A percentile compares a stretch with the other conserved stretches of the same genome.
These are phyloP conservation scores for Sminthurides bifidus DNA, from an alignment of 1,140 invertebrate species.

Conservation along the genomic window DNA sequence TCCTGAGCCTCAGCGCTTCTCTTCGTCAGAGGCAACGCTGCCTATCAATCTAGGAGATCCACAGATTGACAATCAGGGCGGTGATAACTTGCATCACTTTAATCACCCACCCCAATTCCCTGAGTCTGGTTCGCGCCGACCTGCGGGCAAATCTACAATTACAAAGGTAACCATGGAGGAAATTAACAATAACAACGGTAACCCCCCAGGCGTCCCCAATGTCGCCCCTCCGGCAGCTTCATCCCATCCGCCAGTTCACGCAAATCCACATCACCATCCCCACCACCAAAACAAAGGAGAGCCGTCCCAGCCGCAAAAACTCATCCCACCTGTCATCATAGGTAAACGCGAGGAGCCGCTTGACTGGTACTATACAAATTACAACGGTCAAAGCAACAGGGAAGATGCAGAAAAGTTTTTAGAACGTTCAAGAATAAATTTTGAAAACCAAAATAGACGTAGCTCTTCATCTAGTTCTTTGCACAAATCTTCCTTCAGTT, in stretches of 20 bases:
- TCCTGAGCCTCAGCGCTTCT: too few species aligned
- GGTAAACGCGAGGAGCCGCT: constrained; percentile 40
- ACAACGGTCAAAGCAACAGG: constrained; percentile 44
- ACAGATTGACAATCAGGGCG: neutral
- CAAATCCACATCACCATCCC: neutral
- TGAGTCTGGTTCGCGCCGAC: constrained; percentile 16
- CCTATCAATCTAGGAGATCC: neutral
- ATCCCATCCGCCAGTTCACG: neutral
- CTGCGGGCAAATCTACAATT: constrained; percentile 24
- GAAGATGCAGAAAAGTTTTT: constrained; percentile 29
- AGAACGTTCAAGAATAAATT: constrained; percentile 18
- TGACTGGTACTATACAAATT: constrained; percentile 67
- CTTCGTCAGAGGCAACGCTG: too few species aligned
- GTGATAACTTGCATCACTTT: too few species aligned
- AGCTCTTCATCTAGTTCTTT: constrained; percentile 3
- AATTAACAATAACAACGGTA: neutral
- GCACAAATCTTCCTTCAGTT: constrained; percentile 5
- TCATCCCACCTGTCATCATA: constrained; percentile 26
- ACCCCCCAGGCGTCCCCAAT: neutral
- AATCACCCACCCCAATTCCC: too few species aligned
- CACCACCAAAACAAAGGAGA: neutral
- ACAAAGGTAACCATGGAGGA: constrained; percentile 27
- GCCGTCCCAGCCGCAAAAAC: constrained; percentile 4
- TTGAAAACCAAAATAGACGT: constrained; percentile 7
- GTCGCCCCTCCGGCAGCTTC: neutral